Evolutionary conservation across 1,140 invertebrate genomes (phyloP), one percentile per base, ranked within the genome.

Genomic region (Pollicipes pollicipes): DNA sequence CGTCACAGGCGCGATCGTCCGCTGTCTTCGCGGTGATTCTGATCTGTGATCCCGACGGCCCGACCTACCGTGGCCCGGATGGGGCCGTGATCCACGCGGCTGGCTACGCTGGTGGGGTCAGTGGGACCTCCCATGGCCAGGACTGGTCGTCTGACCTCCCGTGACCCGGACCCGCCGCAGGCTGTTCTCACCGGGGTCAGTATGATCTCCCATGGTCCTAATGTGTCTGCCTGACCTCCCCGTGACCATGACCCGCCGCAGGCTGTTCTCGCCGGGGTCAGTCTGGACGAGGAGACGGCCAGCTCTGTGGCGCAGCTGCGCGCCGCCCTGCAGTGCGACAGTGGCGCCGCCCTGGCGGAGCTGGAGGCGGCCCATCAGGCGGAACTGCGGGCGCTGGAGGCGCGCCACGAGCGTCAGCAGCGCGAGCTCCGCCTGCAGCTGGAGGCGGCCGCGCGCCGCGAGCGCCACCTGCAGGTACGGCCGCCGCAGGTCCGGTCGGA

Each of bases 271-370:
- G 45, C 45, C 6, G 45, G 45, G 6, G 45, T 58, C 45, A 58
- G 13, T 17, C 45, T 58, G 45, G 45, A 58, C 45, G 45, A 58
- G 45, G 45, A 58, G 45, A 58, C 45, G 2, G 45, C 17, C 45
- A 21, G 13, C 10, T 58, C 45, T 6, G 45, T 58, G 2, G 13
- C 45, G 13, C 45, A 58, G 45, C 45, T 58, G 45, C 45, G 45
- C 13, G 45, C 24, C 6, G 21, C 45, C 13, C 45, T 58, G 21
- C 45, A 58, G 17, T 21, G 45, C 45, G 45, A 58, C 45, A 58
- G 45, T 58, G 45, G 45, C 45, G 45, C 45, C 45, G 45, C 45
- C 45, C 45, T 58, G 45, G 45, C 45, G 45, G 45, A 58, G 45
- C 45, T 58, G 10, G 45, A 58, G 45, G 8, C 45, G 8, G 45